Percentiles rank a stretch among this genome's conserved stretches.
Evolutionary conservation across 2,888 invertebrate species (phyloP).

Genomic region (Coelopa pilipes): DNA sequence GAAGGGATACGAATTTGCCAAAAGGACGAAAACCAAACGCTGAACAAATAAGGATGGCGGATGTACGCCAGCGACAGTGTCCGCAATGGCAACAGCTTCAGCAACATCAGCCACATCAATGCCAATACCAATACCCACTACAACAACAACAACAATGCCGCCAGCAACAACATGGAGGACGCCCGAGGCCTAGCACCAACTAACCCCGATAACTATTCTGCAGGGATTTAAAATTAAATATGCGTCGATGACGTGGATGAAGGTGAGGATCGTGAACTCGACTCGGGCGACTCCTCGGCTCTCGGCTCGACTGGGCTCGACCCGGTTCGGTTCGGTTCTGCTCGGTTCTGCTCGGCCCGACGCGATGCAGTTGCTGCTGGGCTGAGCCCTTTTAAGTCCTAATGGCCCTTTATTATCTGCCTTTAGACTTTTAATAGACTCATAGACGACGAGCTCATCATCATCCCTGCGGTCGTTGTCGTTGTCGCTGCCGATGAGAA

Average conservation of each 20-base stretch:
- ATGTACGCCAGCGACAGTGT: conserved; percentile 19
- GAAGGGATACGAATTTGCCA: not conserved
- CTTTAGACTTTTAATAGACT: conserved; percentile 67
- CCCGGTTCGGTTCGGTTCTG: not conserved
- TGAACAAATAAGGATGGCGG: conserved; percentile 19
- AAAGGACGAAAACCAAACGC: conserved; percentile 20
- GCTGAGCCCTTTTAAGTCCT: conserved; percentile 66
- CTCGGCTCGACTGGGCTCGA: conserved; percentile 34
- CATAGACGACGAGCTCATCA: conserved; percentile 50
- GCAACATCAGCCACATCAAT: too few relatives aligned
- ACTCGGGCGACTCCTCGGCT: conserved; percentile 19
- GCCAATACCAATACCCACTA: conserved; percentile 40
- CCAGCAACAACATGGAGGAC: conserved; percentile 3
- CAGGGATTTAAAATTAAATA: conserved; percentile 62
- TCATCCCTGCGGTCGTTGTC: conserved; percentile 23
- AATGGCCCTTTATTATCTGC: conserved; percentile 67
- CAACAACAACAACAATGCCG: conserved; percentile 12
- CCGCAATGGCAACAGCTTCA: conserved; percentile 20
- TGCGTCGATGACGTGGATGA: conserved; percentile 53
- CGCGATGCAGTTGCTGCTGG: conserved; percentile 43
- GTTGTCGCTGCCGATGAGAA: conserved; percentile 5
- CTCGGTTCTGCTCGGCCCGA: conserved; percentile 1
- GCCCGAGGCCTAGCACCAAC: not conserved
- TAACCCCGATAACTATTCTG: conserved; percentile 47
- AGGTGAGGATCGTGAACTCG: conserved; percentile 47